Base-by-base conservation (phyloP, 2,797 vertebrate genomes). In the Loriculus beryllinus region DNA sequence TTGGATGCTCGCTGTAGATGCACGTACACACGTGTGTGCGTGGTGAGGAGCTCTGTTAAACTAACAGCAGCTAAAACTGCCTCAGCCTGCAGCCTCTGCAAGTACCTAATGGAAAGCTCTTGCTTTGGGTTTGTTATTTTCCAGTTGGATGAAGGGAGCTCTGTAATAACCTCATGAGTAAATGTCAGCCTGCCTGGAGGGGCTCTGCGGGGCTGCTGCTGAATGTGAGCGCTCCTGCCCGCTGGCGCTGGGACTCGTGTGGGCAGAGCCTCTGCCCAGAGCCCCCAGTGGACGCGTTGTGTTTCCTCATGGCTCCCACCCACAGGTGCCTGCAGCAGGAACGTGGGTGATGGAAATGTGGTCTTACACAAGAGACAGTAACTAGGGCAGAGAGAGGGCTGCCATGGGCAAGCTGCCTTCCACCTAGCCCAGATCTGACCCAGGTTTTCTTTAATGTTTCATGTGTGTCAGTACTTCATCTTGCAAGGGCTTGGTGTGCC, bases 211-310 rank as follows among this genome's bases (percentile, higher is more conserved):
- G 82, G 43, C 68, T 19, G 65, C n/a, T 59, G 3, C 33, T 13
- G 54, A 42, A 31, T 0, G 1, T 14, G 56, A 48, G 56, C 6
- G 0, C 42, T 63, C 35, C 77, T 43, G 42, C 52, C 35, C 13
- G 33, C 48, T 4, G 14, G 37, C 43, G 9, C 26, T 2, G 13
- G 54, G 20, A 13, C 1, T 4, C 6, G 26, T 2, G 0, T 8
- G 29, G 37, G 31, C 60, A 62, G 20, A 72, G 45, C 63, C 39
- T 20, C 26, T 3, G 76, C 72, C 57, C 74, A 4, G 68, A 12
- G 62, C 15, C 39, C 59, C 12, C 1, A 0, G 51, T 9, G 86
- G 26, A 33, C 0, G 4, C 2, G 7, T 1, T 23, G 18, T 0
- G 6, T 35, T 51, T 35, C 33, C 23, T 54, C 35, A 4, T 0